Base-by-base conservation (phyloP, 1,140 invertebrate genomes). In the Copidosoma floridanum region DNA sequence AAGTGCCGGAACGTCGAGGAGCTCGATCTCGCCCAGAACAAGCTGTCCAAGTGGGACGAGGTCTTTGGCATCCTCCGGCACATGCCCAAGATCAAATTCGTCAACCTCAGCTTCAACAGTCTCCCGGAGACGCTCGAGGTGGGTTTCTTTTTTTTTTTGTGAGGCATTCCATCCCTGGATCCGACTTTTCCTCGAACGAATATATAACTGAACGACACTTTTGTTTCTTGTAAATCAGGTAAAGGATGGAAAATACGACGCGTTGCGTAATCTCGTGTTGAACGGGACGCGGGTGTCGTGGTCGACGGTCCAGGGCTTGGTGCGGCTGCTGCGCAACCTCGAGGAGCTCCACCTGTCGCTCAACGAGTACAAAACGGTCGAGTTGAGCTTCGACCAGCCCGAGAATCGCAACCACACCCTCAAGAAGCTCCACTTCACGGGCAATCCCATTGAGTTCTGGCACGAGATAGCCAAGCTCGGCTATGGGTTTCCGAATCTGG, bases 301-400 rank as follows among this genome's bases (percentile, higher is more conserved):
- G 93, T 81, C 86, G 20, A 89, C 87, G 64, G 86, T 96, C n/a
- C 84, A 88, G 60, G 84, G 85, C 14, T 79, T 96, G 44, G 81
- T 96, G 4, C 85, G 87, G 65, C 84, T 85, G 71, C 82, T 90
- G 58, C 91, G 84, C 67, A 88, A 87, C 72, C 78, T 97, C 14
- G 89, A 93, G 82, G 94, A 97, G 78, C 81, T 97, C 24, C 94
- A 97, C 77, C 77, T 97, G 60, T 95, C 93, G 65, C 82, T 95
- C 12, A 94, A 94, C 74, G 88, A 93, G 67, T 95, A 93, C 75
- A 84, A 83, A 14, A 84, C 85, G 58, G 88, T 96, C 2, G 83
- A 88, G n/a, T 61, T 88, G 1, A 77, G 78, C 56, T 70, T 78
- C 62, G 73, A 79, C 50, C 75, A 77, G 47, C 70, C 72, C 7